These are phyloP conservation scores for Cavia porcellus DNA, from an alignment of 2,113 vertebrate genomes.

Conservation along the genomic window DNA sequence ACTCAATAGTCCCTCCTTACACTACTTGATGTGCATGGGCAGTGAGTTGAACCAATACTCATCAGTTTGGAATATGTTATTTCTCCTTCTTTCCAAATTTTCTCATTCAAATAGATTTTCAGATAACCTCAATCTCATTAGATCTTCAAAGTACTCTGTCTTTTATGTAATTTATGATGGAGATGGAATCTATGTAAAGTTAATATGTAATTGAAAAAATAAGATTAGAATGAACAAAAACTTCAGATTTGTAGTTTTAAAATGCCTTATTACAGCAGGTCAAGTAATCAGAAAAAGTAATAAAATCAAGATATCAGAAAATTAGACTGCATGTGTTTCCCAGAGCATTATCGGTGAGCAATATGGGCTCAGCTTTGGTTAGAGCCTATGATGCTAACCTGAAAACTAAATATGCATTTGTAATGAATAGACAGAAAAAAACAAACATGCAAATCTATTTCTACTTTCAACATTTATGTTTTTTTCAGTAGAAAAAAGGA, in stretches of 20 bases:
- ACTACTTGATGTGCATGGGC: background rate
- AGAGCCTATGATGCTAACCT: constrained; percentile 27
- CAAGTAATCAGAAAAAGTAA: background rate
- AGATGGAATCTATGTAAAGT: background rate
- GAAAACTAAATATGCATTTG: constrained; percentile 62
- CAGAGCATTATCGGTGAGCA: background rate
- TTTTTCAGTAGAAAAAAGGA: constrained; percentile 72
- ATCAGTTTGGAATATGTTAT: background rate
- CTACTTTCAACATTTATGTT: constrained; percentile 73
- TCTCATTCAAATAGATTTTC: background rate
- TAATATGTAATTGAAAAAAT: background rate
- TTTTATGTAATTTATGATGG: background rate
- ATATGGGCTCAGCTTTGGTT: constrained; percentile 4
- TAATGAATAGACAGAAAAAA: constrained; percentile 74
- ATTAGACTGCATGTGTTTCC: background rate
- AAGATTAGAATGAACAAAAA: constrained; percentile 50
- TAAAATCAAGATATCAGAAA: constrained; percentile 9
- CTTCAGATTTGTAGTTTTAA: background rate
- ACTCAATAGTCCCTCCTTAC: accelerated
- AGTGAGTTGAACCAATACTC: accelerated
- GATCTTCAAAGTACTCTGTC: background rate
- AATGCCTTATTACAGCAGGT: constrained; percentile 27
- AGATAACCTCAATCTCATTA: background rate
- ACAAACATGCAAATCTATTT: constrained; percentile 83
- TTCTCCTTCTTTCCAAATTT: background rate